These are phyloP conservation scores for Arge pagana DNA, from an alignment of 2,888 invertebrate genomes.

Conservation along the genomic window DNA sequence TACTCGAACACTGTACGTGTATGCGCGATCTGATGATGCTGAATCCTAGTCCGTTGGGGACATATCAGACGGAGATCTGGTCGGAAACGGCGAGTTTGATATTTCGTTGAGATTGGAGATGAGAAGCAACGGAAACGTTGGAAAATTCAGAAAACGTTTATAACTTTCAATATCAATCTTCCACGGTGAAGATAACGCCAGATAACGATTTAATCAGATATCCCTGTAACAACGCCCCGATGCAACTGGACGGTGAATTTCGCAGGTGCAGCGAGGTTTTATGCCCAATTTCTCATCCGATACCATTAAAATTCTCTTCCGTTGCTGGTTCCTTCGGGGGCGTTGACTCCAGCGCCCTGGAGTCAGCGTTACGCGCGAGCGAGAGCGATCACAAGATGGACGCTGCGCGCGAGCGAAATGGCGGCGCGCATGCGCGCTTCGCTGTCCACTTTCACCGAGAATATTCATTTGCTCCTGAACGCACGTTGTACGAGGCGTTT, in stretches of 20 bases:
- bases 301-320: background rate
- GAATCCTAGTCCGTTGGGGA: slow-evolving; percentile 53
- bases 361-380: too few species aligned
- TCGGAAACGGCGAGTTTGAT: slow-evolving; percentile 35
- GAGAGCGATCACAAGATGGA: too few species aligned
- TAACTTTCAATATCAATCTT: slow-evolving; percentile 18
- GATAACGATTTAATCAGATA: slow-evolving; percentile 6
- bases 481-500: too few species aligned
- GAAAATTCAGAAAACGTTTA: slow-evolving; percentile 31
- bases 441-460: too few species aligned
- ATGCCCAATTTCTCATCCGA: too few species aligned
- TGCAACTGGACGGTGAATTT: too few species aligned
- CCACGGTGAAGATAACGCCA: slow-evolving; percentile 4
- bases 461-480: too few species aligned
- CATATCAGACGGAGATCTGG: slow-evolving; percentile 35
- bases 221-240: too few species aligned
- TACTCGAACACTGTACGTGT: slow-evolving; percentile 40
- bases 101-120: slow-evolving; percentile 32
- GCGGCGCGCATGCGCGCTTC: too few species aligned
- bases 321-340: background rate
- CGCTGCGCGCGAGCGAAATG: too few species aligned
- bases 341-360: too few species aligned
- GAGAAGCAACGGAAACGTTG: slow-evolving; percentile 31
- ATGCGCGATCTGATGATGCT: slow-evolving; percentile 55
- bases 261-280: too few species aligned